Conservation (phyloP, 2,888 invertebrate species). For the Dexiosoma caninum region DNA sequence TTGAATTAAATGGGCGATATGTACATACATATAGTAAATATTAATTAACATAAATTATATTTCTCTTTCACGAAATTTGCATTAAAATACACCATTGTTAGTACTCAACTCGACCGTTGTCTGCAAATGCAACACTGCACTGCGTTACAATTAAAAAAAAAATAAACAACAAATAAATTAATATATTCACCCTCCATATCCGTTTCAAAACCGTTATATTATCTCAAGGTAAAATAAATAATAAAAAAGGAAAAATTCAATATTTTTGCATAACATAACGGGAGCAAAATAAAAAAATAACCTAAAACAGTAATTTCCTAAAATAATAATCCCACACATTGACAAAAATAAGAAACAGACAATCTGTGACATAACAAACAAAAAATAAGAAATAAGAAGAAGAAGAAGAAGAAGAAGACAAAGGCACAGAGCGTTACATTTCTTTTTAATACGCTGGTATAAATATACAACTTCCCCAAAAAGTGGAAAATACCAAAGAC, state of each 20-base stretch:
- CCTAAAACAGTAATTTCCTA: conserved; percentile 44
- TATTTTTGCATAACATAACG: conserved; percentile 51
- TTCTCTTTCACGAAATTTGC: conserved; percentile 16
- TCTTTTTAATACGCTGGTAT: neutral
- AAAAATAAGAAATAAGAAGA: conserved; percentile 18
- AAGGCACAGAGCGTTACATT: conserved; percentile 55
- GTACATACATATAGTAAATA: neutral
- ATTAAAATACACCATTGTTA: conserved; percentile 51
- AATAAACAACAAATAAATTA: neutral
- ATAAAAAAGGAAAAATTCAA: neutral
- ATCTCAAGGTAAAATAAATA: neutral
- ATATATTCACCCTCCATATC: conserved; percentile 44
- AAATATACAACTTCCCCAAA: conserved; percentile 44
- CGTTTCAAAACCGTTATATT: conserved; percentile 50
- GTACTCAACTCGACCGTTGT: conserved; percentile 19
- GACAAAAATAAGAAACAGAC: conserved; percentile 1
- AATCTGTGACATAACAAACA: conserved; percentile 35
- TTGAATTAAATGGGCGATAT: too few relatives aligned
- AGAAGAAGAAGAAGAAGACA: conserved; percentile 15
- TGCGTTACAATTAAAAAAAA: conserved; percentile 7
- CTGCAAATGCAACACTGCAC: conserved; percentile 60
- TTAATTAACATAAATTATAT: too few relatives aligned
- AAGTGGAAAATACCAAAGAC: neutral
- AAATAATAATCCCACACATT: conserved; percentile 52
- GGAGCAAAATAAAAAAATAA: conserved; percentile 44